Percentiles rank a stretch among this genome's conserved stretches.
Evolutionary conservation across 2,888 invertebrate genomes (phyloP).

Genomic region (Megastigmus dorsalis): DNA sequence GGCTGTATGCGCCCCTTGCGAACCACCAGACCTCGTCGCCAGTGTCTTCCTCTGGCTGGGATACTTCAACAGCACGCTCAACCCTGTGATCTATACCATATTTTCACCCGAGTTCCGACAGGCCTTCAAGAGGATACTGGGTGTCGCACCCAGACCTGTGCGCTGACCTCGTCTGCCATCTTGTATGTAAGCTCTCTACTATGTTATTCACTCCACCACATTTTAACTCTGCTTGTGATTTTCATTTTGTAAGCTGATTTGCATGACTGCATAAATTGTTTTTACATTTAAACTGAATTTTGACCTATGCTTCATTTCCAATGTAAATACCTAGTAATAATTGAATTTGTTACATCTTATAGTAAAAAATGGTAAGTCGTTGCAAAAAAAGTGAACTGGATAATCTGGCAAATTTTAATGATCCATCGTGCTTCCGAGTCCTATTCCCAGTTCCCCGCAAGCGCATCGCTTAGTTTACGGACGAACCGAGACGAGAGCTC

Average conservation of each 20-base stretch:
- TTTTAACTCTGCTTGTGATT: no score
- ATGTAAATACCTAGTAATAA: no score
- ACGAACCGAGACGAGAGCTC: background rate
- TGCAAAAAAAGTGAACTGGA: slow-evolving; percentile 24
- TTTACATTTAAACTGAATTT: no score
- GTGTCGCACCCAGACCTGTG: slow-evolving; percentile 75
- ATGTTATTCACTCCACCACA: no score
- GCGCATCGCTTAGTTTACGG: background rate
- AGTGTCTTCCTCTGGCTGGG: slow-evolving; percentile 92
- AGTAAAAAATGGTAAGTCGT: no score
- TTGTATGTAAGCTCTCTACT: background rate
- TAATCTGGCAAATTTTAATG: slow-evolving; percentile 19
- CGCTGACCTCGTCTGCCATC: slow-evolving; percentile 32
- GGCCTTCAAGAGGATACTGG: slow-evolving; percentile 91
- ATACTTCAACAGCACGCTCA: slow-evolving; percentile 92
- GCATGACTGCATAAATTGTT: no score
- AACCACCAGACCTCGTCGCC: slow-evolving; percentile 83
- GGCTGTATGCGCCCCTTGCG: slow-evolving; percentile 86
- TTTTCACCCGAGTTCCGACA: slow-evolving; percentile 94
- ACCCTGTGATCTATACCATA: slow-evolving; percentile 95
- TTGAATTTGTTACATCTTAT: no score
- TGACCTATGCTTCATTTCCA: no score
- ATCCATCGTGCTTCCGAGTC: background rate
- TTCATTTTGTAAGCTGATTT: no score
- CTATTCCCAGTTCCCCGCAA: no score